Conservation (phyloP, 1,140 invertebrate species). For the Tetramorium parvispinum region DNA sequence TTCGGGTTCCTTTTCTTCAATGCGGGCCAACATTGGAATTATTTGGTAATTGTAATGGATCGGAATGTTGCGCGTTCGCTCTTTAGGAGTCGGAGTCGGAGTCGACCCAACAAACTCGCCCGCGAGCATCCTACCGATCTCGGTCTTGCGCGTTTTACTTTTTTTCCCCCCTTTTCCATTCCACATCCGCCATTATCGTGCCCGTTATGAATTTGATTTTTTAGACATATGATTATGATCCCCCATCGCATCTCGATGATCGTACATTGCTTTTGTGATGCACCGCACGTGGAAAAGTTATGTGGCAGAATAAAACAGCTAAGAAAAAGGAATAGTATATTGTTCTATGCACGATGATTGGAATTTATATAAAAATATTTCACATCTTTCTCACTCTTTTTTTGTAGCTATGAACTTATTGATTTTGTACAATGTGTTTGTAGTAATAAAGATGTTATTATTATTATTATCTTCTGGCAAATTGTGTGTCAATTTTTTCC, state of each 20-base stretch:
- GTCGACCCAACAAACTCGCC: slow-evolving; percentile 9
- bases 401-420: neutral
- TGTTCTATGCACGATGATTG: neutral
- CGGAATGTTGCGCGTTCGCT: slow-evolving; percentile 82
- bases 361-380: neutral
- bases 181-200: slow-evolving; percentile 58
- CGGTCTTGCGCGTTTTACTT: slow-evolving; percentile 50
- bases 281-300: slow-evolving; percentile 48
- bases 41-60: slow-evolving; percentile 85
- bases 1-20: slow-evolving; percentile 81
- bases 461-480: neutral
- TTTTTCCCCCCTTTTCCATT: slow-evolving; percentile 53
- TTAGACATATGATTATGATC: slow-evolving; percentile 23
- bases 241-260: neutral
- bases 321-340: slow-evolving; percentile 26
- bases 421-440: neutral
- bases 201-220: slow-evolving; percentile 58
- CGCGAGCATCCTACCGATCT: slow-evolving; percentile 55
- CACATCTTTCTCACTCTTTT: neutral
- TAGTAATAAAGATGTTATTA: neutral
- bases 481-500: neutral
- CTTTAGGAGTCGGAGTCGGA: slow-evolving; percentile 52
- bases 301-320: neutral
- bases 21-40: slow-evolving; percentile 83
- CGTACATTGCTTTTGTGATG: neutral